These are phyloP conservation scores for Indicator indicator DNA, from an alignment of 2,113 vertebrate genomes.

Conservation along the genomic window DNA sequence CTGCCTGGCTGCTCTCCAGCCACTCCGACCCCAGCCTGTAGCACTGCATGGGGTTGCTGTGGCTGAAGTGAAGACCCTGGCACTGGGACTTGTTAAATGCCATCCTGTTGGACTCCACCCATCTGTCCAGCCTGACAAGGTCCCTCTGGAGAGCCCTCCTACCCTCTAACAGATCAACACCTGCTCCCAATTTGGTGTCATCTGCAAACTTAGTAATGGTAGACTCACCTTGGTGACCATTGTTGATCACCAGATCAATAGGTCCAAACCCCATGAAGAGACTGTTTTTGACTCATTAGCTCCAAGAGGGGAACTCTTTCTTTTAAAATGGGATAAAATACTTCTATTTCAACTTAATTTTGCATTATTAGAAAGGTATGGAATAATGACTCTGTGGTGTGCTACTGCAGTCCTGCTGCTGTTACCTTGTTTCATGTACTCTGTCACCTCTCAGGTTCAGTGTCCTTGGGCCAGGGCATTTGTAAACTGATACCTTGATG, in stretches of 20 bases:
- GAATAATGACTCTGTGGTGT: neutral
- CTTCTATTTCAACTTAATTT: neutral
- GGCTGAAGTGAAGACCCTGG: no score
- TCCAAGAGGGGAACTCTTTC: neutral
- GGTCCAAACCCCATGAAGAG: neutral
- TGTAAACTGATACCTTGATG: neutral
- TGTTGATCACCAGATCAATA: neutral
- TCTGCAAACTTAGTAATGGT: no score
- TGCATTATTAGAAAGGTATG: neutral
- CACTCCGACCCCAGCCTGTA: no score
- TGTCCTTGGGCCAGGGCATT: neutral
- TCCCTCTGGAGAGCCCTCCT: no score
- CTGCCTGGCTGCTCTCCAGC: no score
- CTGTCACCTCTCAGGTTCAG: neutral
- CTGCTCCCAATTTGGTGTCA: no score
- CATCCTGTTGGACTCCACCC: no score
- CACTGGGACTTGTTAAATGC: no score
- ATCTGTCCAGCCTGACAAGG: no score
- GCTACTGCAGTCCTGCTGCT: neutral
- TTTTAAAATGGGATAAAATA: neutral
- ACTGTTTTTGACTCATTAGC: neutral
- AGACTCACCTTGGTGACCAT: no score
- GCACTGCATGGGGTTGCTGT: no score
- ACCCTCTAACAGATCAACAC: no score
- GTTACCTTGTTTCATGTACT: neutral